phyloP scores from a whole-genome alignment of 2,113 vertebrate species.

The Ceratotherium simum region DNA sequence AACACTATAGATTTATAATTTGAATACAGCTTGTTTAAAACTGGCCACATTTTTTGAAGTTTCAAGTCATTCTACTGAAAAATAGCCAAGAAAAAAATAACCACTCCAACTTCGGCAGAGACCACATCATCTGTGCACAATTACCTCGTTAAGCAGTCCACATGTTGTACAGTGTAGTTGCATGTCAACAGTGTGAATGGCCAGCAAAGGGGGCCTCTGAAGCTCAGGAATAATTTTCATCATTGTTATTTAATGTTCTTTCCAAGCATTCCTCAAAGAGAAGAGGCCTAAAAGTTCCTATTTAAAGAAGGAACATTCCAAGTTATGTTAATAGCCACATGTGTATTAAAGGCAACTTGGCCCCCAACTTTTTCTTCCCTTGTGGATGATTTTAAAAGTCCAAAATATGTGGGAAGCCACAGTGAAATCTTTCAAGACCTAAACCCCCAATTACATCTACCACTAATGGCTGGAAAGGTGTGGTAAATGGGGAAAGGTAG shows the following conservation, averaged over 20 bases:
- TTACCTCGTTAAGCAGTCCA: slow-evolving; percentile 44
- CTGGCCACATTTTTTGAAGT: background rate
- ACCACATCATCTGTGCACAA: slow-evolving; percentile 66
- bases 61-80: slow-evolving; percentile 55
- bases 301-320: slow-evolving; percentile 82
- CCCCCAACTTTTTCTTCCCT: slow-evolving; percentile 68
- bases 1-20: background rate
- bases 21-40: slow-evolving; percentile 51
- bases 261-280: slow-evolving; percentile 78
- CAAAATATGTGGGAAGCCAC: slow-evolving; percentile 80
- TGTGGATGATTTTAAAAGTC: slow-evolving; percentile 75
- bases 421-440: slow-evolving; percentile 80
- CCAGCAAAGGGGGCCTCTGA: slow-evolving; percentile 37
- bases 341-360: slow-evolving; percentile 78
- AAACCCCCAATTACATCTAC: slow-evolving; percentile 72
- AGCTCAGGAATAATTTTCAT: slow-evolving; percentile 71
- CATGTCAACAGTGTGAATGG: slow-evolving; percentile 55
- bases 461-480: slow-evolving; percentile 74
- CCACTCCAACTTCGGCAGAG: background rate
- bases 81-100: slow-evolving; percentile 29
- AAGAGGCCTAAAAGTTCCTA: slow-evolving; percentile 73
- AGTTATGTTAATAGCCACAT: slow-evolving; percentile 76
- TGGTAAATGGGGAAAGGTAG: slow-evolving; percentile 43
- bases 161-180: slow-evolving; percentile 44
- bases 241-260: slow-evolving; percentile 76